phyloP scores from a whole-genome alignment of 2,888 invertebrate species.

The Bembecia ichneumoniformis region DNA sequence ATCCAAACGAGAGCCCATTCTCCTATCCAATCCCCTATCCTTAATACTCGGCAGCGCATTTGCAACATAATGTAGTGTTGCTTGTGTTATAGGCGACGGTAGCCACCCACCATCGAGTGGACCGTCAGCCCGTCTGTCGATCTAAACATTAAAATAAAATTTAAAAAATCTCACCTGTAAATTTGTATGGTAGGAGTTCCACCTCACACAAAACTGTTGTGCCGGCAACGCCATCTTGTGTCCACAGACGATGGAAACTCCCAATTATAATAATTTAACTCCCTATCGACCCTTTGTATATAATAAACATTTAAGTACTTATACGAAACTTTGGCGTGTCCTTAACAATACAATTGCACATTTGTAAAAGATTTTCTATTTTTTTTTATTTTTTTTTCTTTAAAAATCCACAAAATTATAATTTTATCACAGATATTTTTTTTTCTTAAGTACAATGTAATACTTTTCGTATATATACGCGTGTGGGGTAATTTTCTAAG shows the following conservation, averaged over 20 bases:
- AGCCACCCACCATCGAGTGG: too few relatives aligned
- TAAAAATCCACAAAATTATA: constrained; percentile 16
- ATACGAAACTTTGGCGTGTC: constrained; percentile 7
- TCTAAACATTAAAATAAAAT: too few relatives aligned
- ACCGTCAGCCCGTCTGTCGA: too few relatives aligned
- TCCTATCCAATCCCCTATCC: too few relatives aligned
- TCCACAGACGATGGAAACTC: constrained; percentile 3
- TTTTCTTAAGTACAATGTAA: constrained; percentile 53
- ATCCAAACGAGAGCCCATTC: too few relatives aligned
- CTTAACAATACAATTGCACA: constrained; percentile 10
- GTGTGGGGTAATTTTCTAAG: constrained; percentile 19
- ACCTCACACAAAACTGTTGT: constrained; percentile 82
- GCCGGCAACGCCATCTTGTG: constrained; percentile 65
- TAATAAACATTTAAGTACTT: constrained; percentile 13
- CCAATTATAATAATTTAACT: background rate
- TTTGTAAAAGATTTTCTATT: constrained; percentile 25
- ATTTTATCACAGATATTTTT: constrained; percentile 15
- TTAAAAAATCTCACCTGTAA: constrained; percentile 69
- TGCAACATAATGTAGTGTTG: too few relatives aligned
- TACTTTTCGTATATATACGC: constrained; percentile 24
- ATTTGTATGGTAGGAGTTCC: constrained; percentile 88
- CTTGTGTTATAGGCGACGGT: too few relatives aligned
- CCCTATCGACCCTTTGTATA: background rate
- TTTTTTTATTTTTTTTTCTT: constrained; percentile 8
- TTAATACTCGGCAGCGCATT: too few relatives aligned